These are phyloP conservation scores for Dendroctonus ponderosae DNA, from an alignment of 1,140 invertebrate genomes.

Conservation along the genomic window DNA sequence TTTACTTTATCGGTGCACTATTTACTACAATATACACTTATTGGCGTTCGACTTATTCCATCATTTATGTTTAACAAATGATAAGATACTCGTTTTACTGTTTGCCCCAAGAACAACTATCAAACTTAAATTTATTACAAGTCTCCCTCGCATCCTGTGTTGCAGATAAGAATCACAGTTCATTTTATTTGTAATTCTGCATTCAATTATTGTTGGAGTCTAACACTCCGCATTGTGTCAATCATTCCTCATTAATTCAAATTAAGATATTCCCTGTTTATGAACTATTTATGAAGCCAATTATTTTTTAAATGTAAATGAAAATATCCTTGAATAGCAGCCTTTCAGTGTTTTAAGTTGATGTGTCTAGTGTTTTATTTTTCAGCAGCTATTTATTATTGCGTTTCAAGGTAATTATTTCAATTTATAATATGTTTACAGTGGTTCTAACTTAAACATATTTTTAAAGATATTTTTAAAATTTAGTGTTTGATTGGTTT, in stretches of 20 bases:
- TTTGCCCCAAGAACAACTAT: constrained; percentile 16
- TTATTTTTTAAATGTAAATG: constrained; percentile 9
- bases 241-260: constrained; percentile 14
- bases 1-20: too few relatives aligned
- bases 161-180: constrained; percentile 25
- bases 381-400: background rate
- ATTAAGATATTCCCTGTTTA: constrained; percentile 19
- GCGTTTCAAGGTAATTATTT: too few relatives aligned
- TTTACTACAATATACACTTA: too few relatives aligned
- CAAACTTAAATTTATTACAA: constrained; percentile 22
- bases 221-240: constrained; percentile 13
- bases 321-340: constrained; percentile 7
- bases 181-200: constrained; percentile 11
- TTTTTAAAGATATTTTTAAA: too few relatives aligned
- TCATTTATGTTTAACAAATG: constrained; percentile 10
- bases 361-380: background rate
- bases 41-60: too few relatives aligned
- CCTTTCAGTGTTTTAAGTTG: background rate
- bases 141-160: constrained; percentile 39
- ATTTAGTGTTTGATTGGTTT: too few relatives aligned
- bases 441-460: too few relatives aligned
- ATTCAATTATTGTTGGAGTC: constrained; percentile 11
- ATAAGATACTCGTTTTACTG: constrained; percentile 15
- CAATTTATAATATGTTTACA: too few relatives aligned
- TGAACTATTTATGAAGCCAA: constrained; percentile 8